Base-by-base conservation (phyloP, 2,113 vertebrate species). In the Scartelaos histophorus region DNA sequence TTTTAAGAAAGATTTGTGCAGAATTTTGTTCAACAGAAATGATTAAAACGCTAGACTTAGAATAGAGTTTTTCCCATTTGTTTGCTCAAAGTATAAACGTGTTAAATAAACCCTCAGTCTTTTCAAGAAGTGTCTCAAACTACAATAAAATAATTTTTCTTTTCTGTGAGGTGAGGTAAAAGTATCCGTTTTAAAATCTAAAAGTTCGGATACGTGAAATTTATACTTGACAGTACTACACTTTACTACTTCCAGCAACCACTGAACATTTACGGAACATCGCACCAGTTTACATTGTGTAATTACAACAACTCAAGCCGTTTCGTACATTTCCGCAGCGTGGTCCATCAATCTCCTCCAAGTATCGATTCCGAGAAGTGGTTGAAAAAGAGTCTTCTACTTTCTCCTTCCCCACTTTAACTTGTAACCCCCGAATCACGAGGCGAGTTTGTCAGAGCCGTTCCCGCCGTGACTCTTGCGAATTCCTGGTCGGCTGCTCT, bases 341-440 rank as follows among this genome's bases (percentile, higher is more conserved):
- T 15, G 15, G 7, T 2, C 76, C 70, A 68, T 82, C 69, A 74
- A 75, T 82, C 84, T 67, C 25, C 77, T 65, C 60, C 69, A 68
- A 35, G 67, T 78, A 89, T 89, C 78, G 86, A 91, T 90, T 87
- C 74, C 78, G 88, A 85, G 49, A 29, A 43, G 11, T 3, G 19
- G 34, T 45, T 21, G 13, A 45, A 45, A 66, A 77, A 75, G 68
- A 79, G 82, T 80, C 76, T 81, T 86, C 68, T 70, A 74, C 69
- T 71, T 70, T 49, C 56, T 82, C 78, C 68, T 24, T 83, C 78
- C 58, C 74, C 65, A 73, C 76, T 69, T 71, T 16, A 66, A 17
- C 58, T n/a, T n/a, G 61, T 76, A 78, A 68, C 65, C 70, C 4
- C 72, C 78, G 65, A 62, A 66, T 64, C 70, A 67, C 75, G 71